Evolutionary conservation across 2,113 vertebrate species (phyloP), one percentile per base, ranked within the genome.

Genomic region (Microcebus jonahi): DNA sequence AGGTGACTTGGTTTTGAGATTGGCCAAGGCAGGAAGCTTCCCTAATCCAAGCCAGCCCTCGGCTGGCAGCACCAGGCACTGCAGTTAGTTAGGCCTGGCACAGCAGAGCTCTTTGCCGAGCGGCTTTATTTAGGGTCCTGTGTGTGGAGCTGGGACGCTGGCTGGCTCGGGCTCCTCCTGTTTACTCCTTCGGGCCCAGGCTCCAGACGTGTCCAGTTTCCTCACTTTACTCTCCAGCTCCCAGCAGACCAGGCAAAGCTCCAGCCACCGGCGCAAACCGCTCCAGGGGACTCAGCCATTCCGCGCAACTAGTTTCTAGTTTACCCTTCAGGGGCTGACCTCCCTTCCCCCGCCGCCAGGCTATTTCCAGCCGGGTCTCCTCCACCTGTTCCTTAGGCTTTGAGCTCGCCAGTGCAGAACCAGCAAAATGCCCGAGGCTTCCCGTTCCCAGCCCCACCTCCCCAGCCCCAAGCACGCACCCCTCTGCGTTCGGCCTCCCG

Each of bases 91-190:
- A 80, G 0, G 85, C 61, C 89, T 59, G 96, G 95, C 97, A 83
- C 86, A 95, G 95, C 88, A 81, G 95, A 94, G 97, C 86, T 89
- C 94, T 93, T 96, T 76, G 96, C 95, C 85, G 88, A 91, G 90
- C 79, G 65, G 20, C 21, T 83, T 95, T 97, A 97, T 97, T 98
- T 98, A 97, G 95, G 97, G 90, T 98, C 96, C 73, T 98, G 96
- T 96, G 98, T 88, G 42, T 88, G 88, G 96, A 96, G 94, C 96
- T 1, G 73, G 88, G 39, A 21, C 90, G 89, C 90, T 96, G 97
- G 96, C 95, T 97, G 97, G 96, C 95, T 97, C 68, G 17, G 5
- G 91, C 94, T 87, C 65, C 85, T 87, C 6, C 79, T 98, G 97
- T 98, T 97, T 97, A 97, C 97, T 97, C 81, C 91, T 81, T 90